Evolutionary conservation across 2,888 invertebrate genomes (phyloP).

Genomic region (Priapulus caudatus): DNA sequence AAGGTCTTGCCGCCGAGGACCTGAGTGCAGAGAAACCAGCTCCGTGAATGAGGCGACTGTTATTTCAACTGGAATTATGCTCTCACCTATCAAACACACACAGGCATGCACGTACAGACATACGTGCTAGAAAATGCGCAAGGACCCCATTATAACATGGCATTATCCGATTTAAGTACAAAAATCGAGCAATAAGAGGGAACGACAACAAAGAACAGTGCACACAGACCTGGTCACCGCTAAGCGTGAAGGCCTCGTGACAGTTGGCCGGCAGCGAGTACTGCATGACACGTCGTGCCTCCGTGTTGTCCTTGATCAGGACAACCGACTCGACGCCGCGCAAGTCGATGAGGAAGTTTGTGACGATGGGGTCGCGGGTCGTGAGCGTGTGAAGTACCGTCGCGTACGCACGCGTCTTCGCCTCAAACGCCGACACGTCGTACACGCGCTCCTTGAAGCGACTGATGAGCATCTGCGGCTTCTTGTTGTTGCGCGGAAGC

Average conservation of each 20-base stretch:
- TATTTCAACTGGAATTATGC: no score
- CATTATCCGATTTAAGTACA: no score
- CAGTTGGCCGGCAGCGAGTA: slow-evolving; percentile 30
- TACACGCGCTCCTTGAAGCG: slow-evolving; percentile 10
- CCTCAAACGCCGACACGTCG: slow-evolving; percentile 18
- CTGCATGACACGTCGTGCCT: slow-evolving; percentile 58
- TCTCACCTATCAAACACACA: no score
- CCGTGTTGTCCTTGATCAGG: slow-evolving; percentile 55
- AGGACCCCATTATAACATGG: no score
- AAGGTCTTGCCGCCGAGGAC: slow-evolving; percentile 29
- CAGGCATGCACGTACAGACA: no score
- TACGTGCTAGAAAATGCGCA: no score
- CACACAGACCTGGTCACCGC: slow-evolving; percentile 35
- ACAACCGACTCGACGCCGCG: slow-evolving; percentile 55
- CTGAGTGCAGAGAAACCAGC: no score
- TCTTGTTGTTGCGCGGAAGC: no score
- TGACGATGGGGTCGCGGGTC: slow-evolving; percentile 60
- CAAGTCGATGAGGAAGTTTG: slow-evolving; percentile 72
- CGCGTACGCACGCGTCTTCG: slow-evolving; percentile 24
- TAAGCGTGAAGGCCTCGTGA: slow-evolving; percentile 31
- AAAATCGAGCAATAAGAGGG: no score
- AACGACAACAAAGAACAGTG: no score
- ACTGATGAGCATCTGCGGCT: no score
- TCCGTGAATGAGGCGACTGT: no score
- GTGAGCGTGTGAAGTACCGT: slow-evolving; percentile 56